Conservation (phyloP, 2,888 invertebrate genomes). For the Lithosia quadra region DNA sequence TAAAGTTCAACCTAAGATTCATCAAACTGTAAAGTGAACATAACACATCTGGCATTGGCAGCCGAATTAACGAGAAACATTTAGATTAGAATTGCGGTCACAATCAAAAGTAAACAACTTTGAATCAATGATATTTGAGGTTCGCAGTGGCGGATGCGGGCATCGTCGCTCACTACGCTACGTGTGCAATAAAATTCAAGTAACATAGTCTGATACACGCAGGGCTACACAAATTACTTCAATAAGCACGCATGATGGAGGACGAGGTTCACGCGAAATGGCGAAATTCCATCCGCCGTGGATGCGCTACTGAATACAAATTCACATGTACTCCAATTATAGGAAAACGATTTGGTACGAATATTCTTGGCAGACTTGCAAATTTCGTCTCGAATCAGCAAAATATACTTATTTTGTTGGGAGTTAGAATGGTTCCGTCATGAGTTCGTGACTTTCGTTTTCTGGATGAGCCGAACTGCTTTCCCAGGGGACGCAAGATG, state of each 20-base stretch:
- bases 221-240: conserved; percentile 80
- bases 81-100: conserved; percentile 11
- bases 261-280: conserved; percentile 80
- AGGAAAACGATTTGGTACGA: conserved; percentile 87
- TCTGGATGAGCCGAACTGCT: conserved; percentile 64
- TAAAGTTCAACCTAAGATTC: neutral
- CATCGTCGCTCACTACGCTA: conserved; percentile 18
- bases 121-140: conserved; percentile 12
- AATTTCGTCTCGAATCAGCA: conserved; percentile 84
- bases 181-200: conserved; percentile 59
- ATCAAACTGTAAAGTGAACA: neutral
- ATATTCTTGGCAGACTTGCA: conserved; percentile 87
- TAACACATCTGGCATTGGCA: conserved; percentile 1
- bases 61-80: conserved; percentile 5
- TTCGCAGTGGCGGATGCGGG: conserved; percentile 7
- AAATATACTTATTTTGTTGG: conserved; percentile 86
- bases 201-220: conserved; percentile 62
- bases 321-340: conserved; percentile 87
- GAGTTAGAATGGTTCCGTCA: conserved; percentile 74
- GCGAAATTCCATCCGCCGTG: conserved; percentile 83
- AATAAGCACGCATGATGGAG: conserved; percentile 86
- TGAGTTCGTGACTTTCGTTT: conserved; percentile 77
- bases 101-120: conserved; percentile 7
- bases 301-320: conserved; percentile 87
- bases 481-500: conserved; percentile 52